Evolutionary conservation across 2,113 vertebrate genomes (phyloP).

Genomic region (Prochilodus magdalenae): DNA sequence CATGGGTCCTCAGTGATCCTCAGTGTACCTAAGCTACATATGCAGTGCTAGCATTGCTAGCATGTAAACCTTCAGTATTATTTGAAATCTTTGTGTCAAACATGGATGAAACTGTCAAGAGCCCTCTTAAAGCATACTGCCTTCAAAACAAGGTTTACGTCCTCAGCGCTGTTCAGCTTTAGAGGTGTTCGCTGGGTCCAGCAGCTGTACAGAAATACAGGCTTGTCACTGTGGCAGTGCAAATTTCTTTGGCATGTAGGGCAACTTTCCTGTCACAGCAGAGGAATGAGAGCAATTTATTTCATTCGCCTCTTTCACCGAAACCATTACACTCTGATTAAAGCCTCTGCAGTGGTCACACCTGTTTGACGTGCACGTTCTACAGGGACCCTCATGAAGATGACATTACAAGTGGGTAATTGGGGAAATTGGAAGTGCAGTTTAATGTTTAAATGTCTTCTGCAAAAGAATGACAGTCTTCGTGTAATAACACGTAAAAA

Average conservation of each 20-base stretch:
- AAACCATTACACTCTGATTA: constrained; percentile 40
- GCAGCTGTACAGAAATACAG: neutral
- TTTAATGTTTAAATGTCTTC: neutral
- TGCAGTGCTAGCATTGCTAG: neutral
- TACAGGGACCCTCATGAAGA: neutral
- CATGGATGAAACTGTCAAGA: neutral
- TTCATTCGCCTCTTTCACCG: constrained; percentile 17
- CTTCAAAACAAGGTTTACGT: constrained; percentile 7
- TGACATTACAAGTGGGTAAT: neutral
- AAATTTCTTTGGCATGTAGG: constrained; percentile 27
- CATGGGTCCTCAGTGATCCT: no score
- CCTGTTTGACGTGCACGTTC: neutral
- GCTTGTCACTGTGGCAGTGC: constrained; percentile 24
- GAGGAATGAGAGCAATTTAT: constrained; percentile 44
- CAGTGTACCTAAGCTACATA: neutral
- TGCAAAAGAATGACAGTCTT: neutral
- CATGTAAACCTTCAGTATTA: neutral
- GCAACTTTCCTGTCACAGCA: constrained; percentile 40
- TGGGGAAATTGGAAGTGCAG: neutral
- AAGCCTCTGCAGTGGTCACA: constrained; percentile 25
- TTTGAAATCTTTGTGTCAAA: neutral
- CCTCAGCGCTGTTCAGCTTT: neutral
- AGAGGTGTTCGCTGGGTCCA: neutral
- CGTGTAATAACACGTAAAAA: no score
- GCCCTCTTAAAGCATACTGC: neutral